A percentile compares a stretch with the other conserved stretches of the same genome.
phyloP scores from a whole-genome alignment of 2,888 invertebrate genomes.

The Phlogophora meticulosa region DNA sequence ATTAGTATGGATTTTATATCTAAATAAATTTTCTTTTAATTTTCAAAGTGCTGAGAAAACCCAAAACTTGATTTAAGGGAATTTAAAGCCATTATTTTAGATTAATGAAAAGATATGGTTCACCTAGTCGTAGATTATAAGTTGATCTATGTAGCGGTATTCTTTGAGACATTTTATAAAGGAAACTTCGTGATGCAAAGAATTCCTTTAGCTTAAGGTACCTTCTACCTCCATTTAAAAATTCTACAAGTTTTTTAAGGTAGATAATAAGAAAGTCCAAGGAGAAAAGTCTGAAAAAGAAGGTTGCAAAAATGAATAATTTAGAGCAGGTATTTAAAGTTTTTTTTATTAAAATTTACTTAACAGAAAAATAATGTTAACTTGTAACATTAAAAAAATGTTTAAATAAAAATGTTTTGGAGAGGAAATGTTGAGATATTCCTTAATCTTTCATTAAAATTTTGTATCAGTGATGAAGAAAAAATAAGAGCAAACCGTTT shows the following conservation, averaged over 20 bases:
- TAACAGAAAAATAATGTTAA: slow-evolving; percentile 6
- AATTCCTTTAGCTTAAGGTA: slow-evolving; percentile 34
- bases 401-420: too few species aligned
- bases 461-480: too few species aligned
- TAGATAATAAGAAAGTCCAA: slow-evolving; percentile 41
- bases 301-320: slow-evolving; percentile 16
- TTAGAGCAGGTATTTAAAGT: slow-evolving; percentile 25
- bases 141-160: slow-evolving; percentile 32
- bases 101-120: slow-evolving; percentile 20
- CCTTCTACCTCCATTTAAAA: slow-evolving; percentile 50
- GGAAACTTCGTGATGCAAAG: slow-evolving; percentile 32
- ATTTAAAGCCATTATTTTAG: slow-evolving; percentile 21
- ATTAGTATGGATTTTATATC: too few species aligned
- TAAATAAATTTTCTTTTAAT: background rate
- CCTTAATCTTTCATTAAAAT: too few species aligned
- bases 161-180: slow-evolving; percentile 34
- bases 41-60: background rate
- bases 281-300: slow-evolving; percentile 30
- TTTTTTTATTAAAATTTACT: slow-evolving; percentile 8
- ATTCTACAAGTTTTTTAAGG: slow-evolving; percentile 49
- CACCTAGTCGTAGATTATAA: slow-evolving; percentile 21
- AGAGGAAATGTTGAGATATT: too few species aligned
- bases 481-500: too few species aligned
- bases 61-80: background rate
- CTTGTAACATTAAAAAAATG: slow-evolving; percentile 1